Evolutionary conservation across 1,140 invertebrate species (phyloP).

Genomic region (Octopus sinensis): DNA sequence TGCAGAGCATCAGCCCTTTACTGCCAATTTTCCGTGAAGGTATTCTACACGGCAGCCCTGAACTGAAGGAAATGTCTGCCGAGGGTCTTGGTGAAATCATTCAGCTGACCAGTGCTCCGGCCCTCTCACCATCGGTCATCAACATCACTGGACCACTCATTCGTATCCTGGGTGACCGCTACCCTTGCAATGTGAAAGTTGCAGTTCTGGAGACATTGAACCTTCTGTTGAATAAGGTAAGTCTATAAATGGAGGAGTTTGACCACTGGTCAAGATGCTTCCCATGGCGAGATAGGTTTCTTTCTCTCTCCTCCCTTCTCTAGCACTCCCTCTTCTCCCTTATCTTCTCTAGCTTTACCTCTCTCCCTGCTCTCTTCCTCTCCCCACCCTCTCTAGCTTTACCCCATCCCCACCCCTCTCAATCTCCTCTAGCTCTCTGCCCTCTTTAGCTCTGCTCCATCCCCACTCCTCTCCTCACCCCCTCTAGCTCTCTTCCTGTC

Average conservation of each 20-base stretch:
- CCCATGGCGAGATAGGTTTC: no score
- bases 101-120: slow-evolving; percentile 68
- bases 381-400: no score
- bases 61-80: slow-evolving; percentile 93
- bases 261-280: no score
- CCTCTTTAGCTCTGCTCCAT: no score
- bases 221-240: slow-evolving; percentile 71
- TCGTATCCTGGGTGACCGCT: slow-evolving; percentile 93
- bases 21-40: slow-evolving; percentile 93
- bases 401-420: no score
- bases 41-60: slow-evolving; percentile 87
- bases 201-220: slow-evolving; percentile 92
- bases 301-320: no score
- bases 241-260: not conserved
- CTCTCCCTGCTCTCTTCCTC: no score
- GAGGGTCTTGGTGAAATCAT: slow-evolving; percentile 91
- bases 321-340: no score
- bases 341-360: no score
- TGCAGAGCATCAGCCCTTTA: slow-evolving; percentile 83
- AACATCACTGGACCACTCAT: slow-evolving; percentile 97
- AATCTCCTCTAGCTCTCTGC: no score
- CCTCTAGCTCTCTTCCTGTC: no score
- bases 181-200: slow-evolving; percentile 88
- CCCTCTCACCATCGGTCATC: slow-evolving; percentile 90
- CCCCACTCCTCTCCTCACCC: no score